Percentiles rank a stretch among this genome's conserved stretches.
Evolutionary conservation across 2,888 invertebrate genomes (phyloP).

Genomic region (Biston betularia): DNA sequence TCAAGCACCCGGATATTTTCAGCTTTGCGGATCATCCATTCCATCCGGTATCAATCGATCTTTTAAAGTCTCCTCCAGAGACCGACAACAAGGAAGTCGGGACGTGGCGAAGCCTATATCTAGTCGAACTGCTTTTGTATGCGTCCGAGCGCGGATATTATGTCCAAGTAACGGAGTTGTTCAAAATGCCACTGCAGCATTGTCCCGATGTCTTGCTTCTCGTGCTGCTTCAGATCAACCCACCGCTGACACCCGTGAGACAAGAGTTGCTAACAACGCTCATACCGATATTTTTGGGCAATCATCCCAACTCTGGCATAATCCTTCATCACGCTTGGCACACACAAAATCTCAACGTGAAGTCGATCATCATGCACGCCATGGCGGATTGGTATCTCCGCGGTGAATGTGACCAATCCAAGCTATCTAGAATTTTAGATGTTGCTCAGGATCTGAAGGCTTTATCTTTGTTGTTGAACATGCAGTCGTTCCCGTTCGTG

Average conservation of each 20-base stretch:
- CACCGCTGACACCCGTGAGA: constrained; percentile 91
- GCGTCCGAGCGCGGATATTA: constrained; percentile 96
- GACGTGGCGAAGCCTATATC: constrained; percentile 96
- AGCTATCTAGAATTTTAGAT: constrained; percentile 97
- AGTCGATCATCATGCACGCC: constrained; percentile 96
- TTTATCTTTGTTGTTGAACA: constrained; percentile 95
- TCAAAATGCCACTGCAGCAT: constrained; percentile 96
- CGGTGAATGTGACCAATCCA: constrained; percentile 96
- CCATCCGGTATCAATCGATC: constrained; percentile 94
- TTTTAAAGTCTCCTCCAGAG: constrained; percentile 97
- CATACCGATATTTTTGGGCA: constrained; percentile 97
- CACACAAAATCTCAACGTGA: constrained; percentile 90
- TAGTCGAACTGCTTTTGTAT: constrained; percentile 94
- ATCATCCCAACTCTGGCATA: constrained; percentile 98
- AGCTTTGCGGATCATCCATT: constrained; percentile 97
- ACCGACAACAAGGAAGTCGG: constrained; percentile 97
- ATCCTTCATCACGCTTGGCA: constrained; percentile 99
- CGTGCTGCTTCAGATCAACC: constrained; percentile 94
- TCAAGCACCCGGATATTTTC: constrained; percentile 97
- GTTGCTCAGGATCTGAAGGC: constrained; percentile 98
- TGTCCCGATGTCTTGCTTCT: constrained; percentile 98
- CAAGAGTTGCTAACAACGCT: constrained; percentile 95
- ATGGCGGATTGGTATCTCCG: constrained; percentile 99
- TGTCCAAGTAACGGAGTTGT: constrained; percentile 93
- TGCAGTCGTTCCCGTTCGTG: constrained; percentile 97